Conservation (phyloP, 1,140 invertebrate species). For the Tetranychus cinnabarinus region DNA sequence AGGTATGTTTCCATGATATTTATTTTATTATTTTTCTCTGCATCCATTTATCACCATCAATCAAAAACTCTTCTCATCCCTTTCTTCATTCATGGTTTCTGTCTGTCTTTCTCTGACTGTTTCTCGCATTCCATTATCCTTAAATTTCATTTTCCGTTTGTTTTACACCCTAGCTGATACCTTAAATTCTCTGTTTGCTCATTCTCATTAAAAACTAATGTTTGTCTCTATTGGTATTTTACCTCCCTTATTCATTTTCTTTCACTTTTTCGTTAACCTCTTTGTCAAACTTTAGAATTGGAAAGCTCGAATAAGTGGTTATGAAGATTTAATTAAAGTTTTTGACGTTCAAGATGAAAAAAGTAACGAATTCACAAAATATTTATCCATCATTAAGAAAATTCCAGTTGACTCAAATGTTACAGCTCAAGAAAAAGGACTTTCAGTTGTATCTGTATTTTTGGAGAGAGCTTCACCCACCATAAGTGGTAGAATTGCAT, state of each 20-base stretch:
- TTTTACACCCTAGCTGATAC: too few species aligned
- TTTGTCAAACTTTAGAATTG: conserved; percentile 35
- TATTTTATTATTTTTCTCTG: neutral
- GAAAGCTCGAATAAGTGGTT: conserved; percentile 78
- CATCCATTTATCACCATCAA: neutral
- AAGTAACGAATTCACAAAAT: conserved; percentile 75
- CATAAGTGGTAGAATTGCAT: conserved; percentile 38
- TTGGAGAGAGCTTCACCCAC: conserved; percentile 65
- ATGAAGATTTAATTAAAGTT: conserved; percentile 70
- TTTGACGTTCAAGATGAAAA: conserved; percentile 58
- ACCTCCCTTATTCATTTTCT: neutral
- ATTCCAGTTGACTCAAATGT: conserved; percentile 86
- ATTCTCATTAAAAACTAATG: neutral
- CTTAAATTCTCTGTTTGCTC: neutral
- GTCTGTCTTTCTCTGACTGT: too few species aligned
- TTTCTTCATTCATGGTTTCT: too few species aligned
- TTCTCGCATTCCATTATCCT: too few species aligned
- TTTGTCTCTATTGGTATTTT: too few species aligned
- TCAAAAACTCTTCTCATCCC: neutral
- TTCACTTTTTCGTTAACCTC: conserved; percentile 8
- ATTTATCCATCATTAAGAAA: conserved; percentile 71
- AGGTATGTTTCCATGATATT: conserved; percentile 27
- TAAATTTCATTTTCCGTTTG: too few species aligned
- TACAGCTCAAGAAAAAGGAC: conserved; percentile 78
- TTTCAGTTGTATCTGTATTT: conserved; percentile 69